Conservation (phyloP, 2,113 vertebrate species). For the Notarius lentiginosus region DNA sequence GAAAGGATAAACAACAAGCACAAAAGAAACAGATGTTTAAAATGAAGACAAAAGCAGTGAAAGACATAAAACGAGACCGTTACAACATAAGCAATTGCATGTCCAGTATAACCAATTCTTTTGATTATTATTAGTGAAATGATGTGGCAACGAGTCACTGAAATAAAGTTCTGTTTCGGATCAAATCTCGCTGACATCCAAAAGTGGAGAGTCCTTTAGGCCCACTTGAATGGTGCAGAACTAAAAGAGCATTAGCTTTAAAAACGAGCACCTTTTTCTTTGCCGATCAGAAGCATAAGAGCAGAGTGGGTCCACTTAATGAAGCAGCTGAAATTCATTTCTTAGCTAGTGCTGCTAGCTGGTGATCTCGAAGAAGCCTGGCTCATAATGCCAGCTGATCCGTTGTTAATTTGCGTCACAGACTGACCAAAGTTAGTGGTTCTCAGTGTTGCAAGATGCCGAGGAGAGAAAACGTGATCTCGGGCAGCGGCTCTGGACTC, state of each 20-base stretch:
- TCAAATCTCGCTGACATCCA: constrained; percentile 53
- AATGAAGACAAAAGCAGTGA: constrained; percentile 43
- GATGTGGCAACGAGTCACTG: constrained; percentile 49
- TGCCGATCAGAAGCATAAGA: constrained; percentile 69
- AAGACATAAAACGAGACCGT: constrained; percentile 43
- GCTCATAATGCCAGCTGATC: constrained; percentile 60
- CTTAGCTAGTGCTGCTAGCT: constrained; percentile 73
- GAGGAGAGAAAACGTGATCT: constrained; percentile 85
- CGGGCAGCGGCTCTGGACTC: constrained; percentile 85
- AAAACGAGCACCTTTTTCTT: constrained; percentile 70
- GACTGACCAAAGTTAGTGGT: constrained; percentile 80
- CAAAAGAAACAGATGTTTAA: constrained; percentile 30
- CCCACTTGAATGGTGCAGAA: constrained; percentile 58
- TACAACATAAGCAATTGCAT: constrained; percentile 50
- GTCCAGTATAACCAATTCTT: constrained; percentile 50
- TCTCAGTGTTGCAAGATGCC: constrained; percentile 82
- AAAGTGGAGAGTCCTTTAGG: constrained; percentile 48
- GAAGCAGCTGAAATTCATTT: constrained; percentile 66
- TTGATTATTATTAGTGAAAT: constrained; percentile 56
- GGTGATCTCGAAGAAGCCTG: constrained; percentile 63
- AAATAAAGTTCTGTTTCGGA: constrained; percentile 49
- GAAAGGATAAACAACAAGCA: constrained; percentile 42
- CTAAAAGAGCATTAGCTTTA: constrained; percentile 68
- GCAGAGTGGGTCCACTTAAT: constrained; percentile 67
- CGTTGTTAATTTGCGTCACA: constrained; percentile 64